Conservation (phyloP, 2,888 invertebrate species). For the Colostygia pectinataria region DNA sequence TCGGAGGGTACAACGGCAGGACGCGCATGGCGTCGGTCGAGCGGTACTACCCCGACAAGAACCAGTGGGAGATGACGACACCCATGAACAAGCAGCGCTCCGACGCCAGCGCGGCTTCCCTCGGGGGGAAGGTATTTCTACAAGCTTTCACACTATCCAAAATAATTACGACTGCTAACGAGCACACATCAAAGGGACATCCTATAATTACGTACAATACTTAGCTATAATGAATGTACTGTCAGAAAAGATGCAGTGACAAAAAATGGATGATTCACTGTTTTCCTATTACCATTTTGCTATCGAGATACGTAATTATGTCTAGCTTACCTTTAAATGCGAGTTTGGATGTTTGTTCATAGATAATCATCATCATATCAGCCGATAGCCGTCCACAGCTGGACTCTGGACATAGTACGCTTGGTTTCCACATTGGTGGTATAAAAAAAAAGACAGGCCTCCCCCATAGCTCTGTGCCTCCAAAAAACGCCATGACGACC, state of each 20-base stretch:
- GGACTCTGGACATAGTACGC: too few relatives aligned
- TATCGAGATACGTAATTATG: neutral
- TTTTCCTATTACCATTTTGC: neutral
- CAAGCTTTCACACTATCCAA: too few relatives aligned
- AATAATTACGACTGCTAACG: conserved; percentile 22
- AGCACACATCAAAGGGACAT: conserved; percentile 21
- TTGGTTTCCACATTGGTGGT: too few relatives aligned
- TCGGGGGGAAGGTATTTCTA: conserved; percentile 86
- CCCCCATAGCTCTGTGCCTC: too few relatives aligned
- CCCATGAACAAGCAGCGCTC: conserved; percentile 90
- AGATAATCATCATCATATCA: too few relatives aligned
- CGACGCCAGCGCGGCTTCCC: conserved; percentile 89
- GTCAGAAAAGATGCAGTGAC: conserved; percentile 14
- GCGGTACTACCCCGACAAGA: conserved; percentile 88
- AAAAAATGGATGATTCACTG: conserved; percentile 15
- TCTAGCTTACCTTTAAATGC: too few relatives aligned
- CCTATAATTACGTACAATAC: conserved; percentile 20
- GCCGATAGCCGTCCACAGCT: too few relatives aligned
- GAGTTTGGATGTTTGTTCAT: too few relatives aligned
- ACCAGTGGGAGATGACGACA: conserved; percentile 90
- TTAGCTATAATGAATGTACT: conserved; percentile 19
- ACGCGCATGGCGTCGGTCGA: conserved; percentile 90
- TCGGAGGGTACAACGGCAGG: conserved; percentile 92
- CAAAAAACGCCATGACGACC: too few relatives aligned
- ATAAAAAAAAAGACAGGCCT: too few relatives aligned